phyloP scores from a whole-genome alignment of 2,113 vertebrate genomes.

The Neolamprologus toae region DNA sequence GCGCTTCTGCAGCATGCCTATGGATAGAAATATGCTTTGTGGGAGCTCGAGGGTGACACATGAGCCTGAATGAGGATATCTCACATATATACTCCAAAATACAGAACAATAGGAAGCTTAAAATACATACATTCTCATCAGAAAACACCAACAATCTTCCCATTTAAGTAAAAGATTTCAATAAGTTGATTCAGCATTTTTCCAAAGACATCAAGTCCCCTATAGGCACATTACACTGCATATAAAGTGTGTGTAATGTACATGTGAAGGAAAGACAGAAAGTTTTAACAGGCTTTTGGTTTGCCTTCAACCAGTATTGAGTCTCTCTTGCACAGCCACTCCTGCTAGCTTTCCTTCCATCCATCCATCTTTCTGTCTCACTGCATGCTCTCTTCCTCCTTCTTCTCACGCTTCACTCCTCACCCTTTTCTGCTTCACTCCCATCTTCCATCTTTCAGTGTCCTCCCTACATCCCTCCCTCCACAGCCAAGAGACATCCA shows the following conservation, averaged over 20 bases:
- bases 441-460: background rate
- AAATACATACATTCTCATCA: background rate
- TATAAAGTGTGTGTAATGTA: background rate
- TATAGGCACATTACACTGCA: background rate
- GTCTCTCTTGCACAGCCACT: background rate
- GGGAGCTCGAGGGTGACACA: background rate
- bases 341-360: background rate
- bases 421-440: background rate
- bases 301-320: background rate
- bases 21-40: background rate
- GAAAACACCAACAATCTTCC: background rate
- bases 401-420: background rate
- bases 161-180: background rate
- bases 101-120: background rate
- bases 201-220: background rate
- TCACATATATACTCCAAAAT: background rate
- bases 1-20: background rate
- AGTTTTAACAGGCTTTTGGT: background rate
- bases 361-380: conserved; percentile 18
- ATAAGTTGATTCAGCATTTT: background rate
- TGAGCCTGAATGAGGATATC: conserved; percentile 10
- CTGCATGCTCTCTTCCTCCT: background rate
- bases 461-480: conserved; percentile 28
- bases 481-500: conserved; percentile 56
- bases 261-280: background rate